phyloP scores from a whole-genome alignment of 2,888 invertebrate genomes.

The Hybos culiciformis region DNA sequence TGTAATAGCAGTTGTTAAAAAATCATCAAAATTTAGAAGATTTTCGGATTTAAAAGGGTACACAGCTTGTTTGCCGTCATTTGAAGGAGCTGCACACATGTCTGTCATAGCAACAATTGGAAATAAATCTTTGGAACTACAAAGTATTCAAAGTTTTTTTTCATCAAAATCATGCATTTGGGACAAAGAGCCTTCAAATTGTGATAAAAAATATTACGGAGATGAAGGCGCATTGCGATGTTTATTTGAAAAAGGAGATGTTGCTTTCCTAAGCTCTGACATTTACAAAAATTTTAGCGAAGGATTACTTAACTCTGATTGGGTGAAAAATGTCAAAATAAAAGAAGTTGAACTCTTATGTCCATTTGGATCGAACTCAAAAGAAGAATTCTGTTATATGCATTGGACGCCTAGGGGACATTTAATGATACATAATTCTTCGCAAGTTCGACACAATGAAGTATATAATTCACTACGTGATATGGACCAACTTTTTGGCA shows the following conservation, averaged over 20 bases:
- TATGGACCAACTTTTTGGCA: slow-evolving; percentile 58
- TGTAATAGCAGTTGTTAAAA: slow-evolving; percentile 53
- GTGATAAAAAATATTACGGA: slow-evolving; percentile 36
- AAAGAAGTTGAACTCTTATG: slow-evolving; percentile 44
- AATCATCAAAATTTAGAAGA: slow-evolving; percentile 39
- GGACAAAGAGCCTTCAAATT: slow-evolving; percentile 26
- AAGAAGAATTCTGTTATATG: slow-evolving; percentile 42
- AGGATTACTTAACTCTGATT: slow-evolving; percentile 34
- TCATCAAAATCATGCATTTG: slow-evolving; percentile 55
- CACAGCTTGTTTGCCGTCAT: slow-evolving; percentile 68
- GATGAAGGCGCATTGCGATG: slow-evolving; percentile 54
- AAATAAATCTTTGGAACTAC: slow-evolving; percentile 29
- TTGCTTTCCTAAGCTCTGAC: slow-evolving; percentile 58
- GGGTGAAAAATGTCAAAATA: slow-evolving; percentile 30
- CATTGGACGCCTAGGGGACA: slow-evolving; percentile 58
- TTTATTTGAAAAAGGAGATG: slow-evolving; percentile 54
- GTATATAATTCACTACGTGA: slow-evolving; percentile 54
- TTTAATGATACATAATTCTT: slow-evolving; percentile 44
- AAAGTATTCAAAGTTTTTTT: slow-evolving; percentile 37
- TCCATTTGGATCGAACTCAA: slow-evolving; percentile 33
- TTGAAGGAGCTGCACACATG: slow-evolving; percentile 57
- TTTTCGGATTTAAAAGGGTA: slow-evolving; percentile 55
- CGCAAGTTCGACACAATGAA: slow-evolving; percentile 47
- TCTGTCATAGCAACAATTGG: slow-evolving; percentile 39
- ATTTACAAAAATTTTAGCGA: slow-evolving; percentile 47